phyloP scores from a whole-genome alignment of 2,888 invertebrate genomes.

The Molanna angustata region DNA sequence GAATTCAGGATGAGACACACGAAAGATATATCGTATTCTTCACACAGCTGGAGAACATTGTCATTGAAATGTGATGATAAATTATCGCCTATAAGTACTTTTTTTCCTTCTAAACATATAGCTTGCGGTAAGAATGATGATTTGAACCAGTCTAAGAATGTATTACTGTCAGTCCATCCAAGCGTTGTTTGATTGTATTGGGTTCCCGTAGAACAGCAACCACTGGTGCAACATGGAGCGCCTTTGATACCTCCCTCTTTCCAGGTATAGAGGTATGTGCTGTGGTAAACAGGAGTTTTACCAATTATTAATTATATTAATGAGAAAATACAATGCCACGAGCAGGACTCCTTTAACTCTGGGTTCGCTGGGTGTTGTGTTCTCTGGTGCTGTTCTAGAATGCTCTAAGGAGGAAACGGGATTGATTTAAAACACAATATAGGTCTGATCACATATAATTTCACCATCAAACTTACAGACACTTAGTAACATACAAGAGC shows the following conservation, averaged over 20 bases:
- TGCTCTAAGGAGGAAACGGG: too few species aligned
- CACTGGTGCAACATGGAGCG: constrained; percentile 6
- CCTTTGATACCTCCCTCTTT: constrained; percentile 6
- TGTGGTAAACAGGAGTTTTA: too few species aligned
- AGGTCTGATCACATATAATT: too few species aligned
- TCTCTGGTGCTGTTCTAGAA: too few species aligned
- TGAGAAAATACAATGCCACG: too few species aligned
- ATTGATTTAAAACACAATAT: too few species aligned
- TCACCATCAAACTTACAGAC: too few species aligned
- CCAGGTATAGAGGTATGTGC: too few species aligned
- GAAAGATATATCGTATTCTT: constrained; percentile 6
- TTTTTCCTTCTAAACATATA: constrained; percentile 5
- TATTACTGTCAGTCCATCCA: constrained; percentile 6
- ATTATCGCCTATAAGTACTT: constrained; percentile 7
- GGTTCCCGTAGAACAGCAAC: constrained; percentile 7
- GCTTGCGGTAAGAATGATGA: constrained; percentile 6
- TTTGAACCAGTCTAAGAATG: constrained; percentile 4
- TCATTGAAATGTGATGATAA: constrained; percentile 6
- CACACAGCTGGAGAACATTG: constrained; percentile 6
- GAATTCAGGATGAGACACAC: constrained; percentile 2
- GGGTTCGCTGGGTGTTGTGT: too few species aligned
- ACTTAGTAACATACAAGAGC: too few species aligned
- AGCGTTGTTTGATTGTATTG: constrained; percentile 4
- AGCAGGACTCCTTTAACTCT: too few species aligned
- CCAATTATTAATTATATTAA: too few species aligned